Percentiles rank a stretch among this genome's conserved stretches.
Conservation (phyloP, 2,113 vertebrate genomes). For the Uropsilus gracilis region DNA sequence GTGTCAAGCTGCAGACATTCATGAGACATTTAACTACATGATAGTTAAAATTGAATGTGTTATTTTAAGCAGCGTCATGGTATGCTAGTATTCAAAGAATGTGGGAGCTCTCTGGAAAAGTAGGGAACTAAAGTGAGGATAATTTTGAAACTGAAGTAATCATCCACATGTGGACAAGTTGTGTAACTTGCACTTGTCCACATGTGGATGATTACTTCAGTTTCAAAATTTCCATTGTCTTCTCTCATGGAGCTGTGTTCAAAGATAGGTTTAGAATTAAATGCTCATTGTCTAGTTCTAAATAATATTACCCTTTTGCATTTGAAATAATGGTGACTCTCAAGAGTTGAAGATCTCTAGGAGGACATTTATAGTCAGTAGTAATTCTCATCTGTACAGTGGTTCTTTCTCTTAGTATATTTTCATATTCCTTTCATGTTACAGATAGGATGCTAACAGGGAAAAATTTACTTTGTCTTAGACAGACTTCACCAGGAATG, state of each 20-base stretch:
- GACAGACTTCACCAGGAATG: not conserved
- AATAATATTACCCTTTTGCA: conserved; percentile 25
- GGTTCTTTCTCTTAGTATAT: conserved; percentile 36
- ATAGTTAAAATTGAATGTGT: not conserved
- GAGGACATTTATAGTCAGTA: conserved; percentile 22
- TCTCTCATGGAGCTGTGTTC: conserved; percentile 10
- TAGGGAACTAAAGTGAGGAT: not conserved
- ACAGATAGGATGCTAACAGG: conserved; percentile 16
- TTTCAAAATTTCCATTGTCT: conserved; percentile 47
- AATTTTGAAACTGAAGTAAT: conserved; percentile 43
- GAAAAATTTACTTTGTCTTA: conserved; percentile 39
- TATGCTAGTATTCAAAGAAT: conserved; percentile 34
- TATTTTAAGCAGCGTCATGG: conserved; percentile 32
- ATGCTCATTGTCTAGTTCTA: not conserved
- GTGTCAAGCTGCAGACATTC: conserved; percentile 15
- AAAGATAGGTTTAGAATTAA: conserved; percentile 43
- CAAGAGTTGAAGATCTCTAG: conserved; percentile 16
- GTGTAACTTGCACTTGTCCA: conserved; percentile 4
- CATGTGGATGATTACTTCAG: conserved; percentile 15
- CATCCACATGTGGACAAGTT: conserved; percentile 21
- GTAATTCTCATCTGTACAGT: not conserved
- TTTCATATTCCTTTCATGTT: conserved; percentile 27
- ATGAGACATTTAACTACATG: too few species aligned
- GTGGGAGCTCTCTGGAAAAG: not conserved
- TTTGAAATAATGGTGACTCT: conserved; percentile 50